phyloP scores from a whole-genome alignment of 1,140 invertebrate species.

The Pantala flavescens region DNA sequence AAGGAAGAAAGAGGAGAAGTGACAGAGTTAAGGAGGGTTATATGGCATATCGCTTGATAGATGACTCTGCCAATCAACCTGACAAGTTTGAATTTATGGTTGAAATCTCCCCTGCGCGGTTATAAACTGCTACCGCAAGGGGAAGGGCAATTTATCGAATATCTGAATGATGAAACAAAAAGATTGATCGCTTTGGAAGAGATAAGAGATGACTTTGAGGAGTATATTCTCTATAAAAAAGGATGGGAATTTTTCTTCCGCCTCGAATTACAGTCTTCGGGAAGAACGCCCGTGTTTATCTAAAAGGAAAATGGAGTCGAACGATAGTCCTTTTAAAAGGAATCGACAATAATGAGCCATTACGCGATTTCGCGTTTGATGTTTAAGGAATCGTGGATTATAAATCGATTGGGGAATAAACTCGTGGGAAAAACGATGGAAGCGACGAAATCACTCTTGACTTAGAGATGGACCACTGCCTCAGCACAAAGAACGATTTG shows the following conservation, averaged over 20 bases:
- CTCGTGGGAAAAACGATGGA: too few relatives aligned
- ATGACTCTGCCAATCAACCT: conserved; percentile 1
- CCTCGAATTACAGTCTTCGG: neutral
- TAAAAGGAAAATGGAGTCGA: neutral
- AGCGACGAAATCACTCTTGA: too few relatives aligned
- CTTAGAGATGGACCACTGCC: too few relatives aligned
- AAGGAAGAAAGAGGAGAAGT: neutral
- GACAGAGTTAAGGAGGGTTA: neutral
- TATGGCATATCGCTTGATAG: conserved; percentile 1
- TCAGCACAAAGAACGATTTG: too few relatives aligned
- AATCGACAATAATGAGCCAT: too few relatives aligned
- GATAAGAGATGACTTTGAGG: conserved; percentile 4
- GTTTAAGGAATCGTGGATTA: too few relatives aligned
- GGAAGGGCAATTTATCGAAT: neutral
- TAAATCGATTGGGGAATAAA: too few relatives aligned
- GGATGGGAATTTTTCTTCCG: neutral
- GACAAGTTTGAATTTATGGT: conserved; percentile 10
- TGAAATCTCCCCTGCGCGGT: neutral
- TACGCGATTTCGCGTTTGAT: too few relatives aligned
- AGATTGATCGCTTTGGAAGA: neutral
- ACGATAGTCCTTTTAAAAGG: too few relatives aligned
- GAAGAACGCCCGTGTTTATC: neutral
- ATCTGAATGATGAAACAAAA: conserved; percentile 6
- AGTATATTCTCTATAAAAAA: neutral
- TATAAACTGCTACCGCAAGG: neutral